Conservation (phyloP, 2,797 vertebrate genomes). For the Distichodus sexfasciatus region DNA sequence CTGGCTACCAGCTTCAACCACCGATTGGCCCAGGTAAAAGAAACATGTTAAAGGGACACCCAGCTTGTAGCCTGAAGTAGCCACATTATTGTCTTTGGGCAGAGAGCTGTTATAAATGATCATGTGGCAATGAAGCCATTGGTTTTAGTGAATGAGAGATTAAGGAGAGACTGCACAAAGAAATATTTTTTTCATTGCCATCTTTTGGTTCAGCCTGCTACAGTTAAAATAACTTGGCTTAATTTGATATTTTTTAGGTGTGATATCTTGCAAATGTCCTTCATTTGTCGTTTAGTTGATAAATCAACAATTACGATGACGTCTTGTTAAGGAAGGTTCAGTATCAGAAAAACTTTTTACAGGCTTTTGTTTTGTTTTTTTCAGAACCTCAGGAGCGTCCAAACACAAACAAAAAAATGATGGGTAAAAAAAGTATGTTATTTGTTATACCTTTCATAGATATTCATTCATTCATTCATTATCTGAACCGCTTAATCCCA, state of each 20-base stretch:
- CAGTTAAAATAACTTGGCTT: background rate
- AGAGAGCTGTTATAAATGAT: too few species aligned
- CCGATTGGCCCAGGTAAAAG: constrained; percentile 81
- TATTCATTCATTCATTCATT: background rate
- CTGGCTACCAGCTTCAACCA: constrained; percentile 87
- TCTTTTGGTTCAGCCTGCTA: too few species aligned
- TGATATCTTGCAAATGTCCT: too few species aligned
- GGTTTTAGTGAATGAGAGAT: too few species aligned
- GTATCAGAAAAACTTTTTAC: too few species aligned
- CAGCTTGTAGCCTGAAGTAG: too few species aligned
- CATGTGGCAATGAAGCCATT: too few species aligned
- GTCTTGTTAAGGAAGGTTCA: too few species aligned
- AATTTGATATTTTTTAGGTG: background rate
- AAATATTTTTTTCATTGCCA: too few species aligned
- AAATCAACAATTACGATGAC: too few species aligned
- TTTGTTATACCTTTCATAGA: background rate
- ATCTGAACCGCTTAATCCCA: background rate
- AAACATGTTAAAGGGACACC: background rate
- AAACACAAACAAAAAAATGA: constrained; percentile 55
- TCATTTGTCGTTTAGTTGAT: background rate
- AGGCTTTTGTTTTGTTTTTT: constrained; percentile 25
- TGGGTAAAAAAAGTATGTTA: constrained; percentile 71
- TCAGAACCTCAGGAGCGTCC: constrained; percentile 56
- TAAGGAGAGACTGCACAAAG: too few species aligned
- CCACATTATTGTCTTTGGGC: too few species aligned